A percentile compares a stretch with the other conserved stretches of the same genome.
Conservation (phyloP, 1,140 invertebrate species). For the Pseudomyrmex concolor region DNA sequence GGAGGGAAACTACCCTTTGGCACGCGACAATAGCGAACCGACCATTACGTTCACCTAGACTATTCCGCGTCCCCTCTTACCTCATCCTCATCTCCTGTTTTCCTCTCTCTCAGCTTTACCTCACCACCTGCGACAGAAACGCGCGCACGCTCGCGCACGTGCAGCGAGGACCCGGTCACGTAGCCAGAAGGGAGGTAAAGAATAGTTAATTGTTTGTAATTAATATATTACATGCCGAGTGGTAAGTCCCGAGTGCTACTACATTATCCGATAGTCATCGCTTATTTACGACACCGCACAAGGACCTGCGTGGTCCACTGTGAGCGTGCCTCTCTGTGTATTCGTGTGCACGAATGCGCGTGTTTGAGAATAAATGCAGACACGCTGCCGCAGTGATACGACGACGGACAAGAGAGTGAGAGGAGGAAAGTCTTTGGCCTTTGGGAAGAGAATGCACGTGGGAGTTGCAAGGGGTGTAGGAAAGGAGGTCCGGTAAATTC, state of each 20-base stretch:
- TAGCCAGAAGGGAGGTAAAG: constrained; percentile 64
- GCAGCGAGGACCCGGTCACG: constrained; percentile 61
- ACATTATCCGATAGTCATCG: constrained; percentile 76
- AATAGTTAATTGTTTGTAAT: constrained; percentile 80
- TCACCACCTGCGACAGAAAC: not conserved
- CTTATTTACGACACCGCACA: constrained; percentile 66
- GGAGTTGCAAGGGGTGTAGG: constrained; percentile 18
- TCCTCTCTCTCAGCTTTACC: constrained; percentile 9
- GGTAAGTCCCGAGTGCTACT: constrained; percentile 67
- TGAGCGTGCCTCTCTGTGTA: constrained; percentile 14
- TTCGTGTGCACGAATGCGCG: not conserved
- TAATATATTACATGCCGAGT: constrained; percentile 80
- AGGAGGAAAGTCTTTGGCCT: constrained; percentile 21
- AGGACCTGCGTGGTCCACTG: constrained; percentile 17
- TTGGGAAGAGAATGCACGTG: not conserved
- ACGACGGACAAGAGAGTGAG: not conserved
- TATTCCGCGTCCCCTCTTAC: constrained; percentile 40
- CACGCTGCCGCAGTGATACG: constrained; percentile 7
- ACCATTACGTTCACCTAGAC: constrained; percentile 72
- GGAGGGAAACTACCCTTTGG: constrained; percentile 75
- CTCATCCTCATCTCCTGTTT: constrained; percentile 23
- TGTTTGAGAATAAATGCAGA: not conserved
- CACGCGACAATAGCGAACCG: constrained; percentile 78
- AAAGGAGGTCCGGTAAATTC: constrained; percentile 65
- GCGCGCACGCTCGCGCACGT: constrained; percentile 12